These are phyloP conservation scores for Megalopta genalis DNA, from an alignment of 1,140 invertebrate species.

Conservation along the genomic window DNA sequence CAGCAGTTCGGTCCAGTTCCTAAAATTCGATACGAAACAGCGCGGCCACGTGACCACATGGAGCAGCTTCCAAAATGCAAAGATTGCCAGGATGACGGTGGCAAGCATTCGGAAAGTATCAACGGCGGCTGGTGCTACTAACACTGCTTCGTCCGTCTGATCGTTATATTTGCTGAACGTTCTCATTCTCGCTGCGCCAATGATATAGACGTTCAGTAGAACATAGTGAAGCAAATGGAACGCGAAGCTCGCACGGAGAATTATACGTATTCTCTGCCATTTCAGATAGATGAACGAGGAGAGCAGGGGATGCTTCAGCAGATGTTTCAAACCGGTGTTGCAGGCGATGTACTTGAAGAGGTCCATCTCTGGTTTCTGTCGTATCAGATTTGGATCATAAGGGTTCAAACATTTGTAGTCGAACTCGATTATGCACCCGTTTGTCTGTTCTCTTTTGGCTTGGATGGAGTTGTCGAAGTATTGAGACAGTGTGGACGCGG, in stretches of 20 bases:
- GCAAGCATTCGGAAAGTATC: no score
- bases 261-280: conserved; percentile 89
- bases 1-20: conserved; percentile 86
- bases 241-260: conserved; percentile 86
- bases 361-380: conserved; percentile 79
- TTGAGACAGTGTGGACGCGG: conserved; percentile 83
- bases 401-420: conserved; percentile 87
- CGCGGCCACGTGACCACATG: conserved; percentile 84
- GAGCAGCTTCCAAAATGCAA: conserved; percentile 84
- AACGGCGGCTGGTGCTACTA: conserved; percentile 73
- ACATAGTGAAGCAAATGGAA: conserved; percentile 87
- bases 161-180: no score
- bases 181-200: conserved; percentile 58
- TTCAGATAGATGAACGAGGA: conserved; percentile 90
- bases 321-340: conserved; percentile 82
- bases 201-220: conserved; percentile 84
- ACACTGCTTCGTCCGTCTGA: not conserved
- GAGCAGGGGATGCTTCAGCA: conserved; percentile 90
- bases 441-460: conserved; percentile 82
- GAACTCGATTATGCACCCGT: conserved; percentile 82
- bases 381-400: conserved; percentile 39
- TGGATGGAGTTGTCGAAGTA: conserved; percentile 87
- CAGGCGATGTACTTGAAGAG: conserved; percentile 85
- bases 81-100: no score
- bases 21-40: conserved; percentile 83